Evolutionary conservation across 1,140 invertebrate species (phyloP), one percentile per base, ranked within the genome.

Genomic region (Ctenoplectra terminalis): DNA sequence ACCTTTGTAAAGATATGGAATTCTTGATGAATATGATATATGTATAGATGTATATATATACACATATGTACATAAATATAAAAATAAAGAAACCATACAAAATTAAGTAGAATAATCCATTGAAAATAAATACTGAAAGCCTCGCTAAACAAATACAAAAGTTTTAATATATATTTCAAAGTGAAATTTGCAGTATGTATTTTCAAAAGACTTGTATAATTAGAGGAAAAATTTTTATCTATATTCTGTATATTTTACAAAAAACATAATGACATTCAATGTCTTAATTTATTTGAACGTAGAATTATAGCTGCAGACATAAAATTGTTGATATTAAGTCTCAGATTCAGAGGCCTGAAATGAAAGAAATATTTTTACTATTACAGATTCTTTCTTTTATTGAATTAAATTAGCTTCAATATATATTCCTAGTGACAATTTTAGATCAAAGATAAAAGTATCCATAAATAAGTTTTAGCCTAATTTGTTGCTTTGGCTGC

Each of bases 261-360:
- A 84, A 84, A 84, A 84, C 63, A 76, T 79, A 82, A 85, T 63
- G 73, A 87, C 64, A 83, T 50, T 85, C 46, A 81, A 83, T 83
- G 76, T 43, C 81, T 83, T 87, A 80, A 80, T 79, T 87, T 83
- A 83, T 83, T 50, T 77, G 72, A 87, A 87, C 71, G 85, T 79
- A 76, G 85, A 86, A 86, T 83, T 84, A 73, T 77, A 83, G 77
- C 77, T 87, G 86, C 85, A 87, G 85, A 87, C 85, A 87, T 82
- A 84, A 84, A 87, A 87, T 87, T 87, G 77, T 74, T 86, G 83
- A 78, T 87, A 90, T 91, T 91, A 93, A 89, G 91, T 93, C 82
- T 93, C 92, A 77, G 92, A 87, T 87, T 93, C 92, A 64, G 92
- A 93, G 74, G 91, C 92, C 92, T 93, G 89, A 82, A 92, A 92